phyloP scores from a whole-genome alignment of 2,888 invertebrate species.

The Hypercompe scribonia region DNA sequence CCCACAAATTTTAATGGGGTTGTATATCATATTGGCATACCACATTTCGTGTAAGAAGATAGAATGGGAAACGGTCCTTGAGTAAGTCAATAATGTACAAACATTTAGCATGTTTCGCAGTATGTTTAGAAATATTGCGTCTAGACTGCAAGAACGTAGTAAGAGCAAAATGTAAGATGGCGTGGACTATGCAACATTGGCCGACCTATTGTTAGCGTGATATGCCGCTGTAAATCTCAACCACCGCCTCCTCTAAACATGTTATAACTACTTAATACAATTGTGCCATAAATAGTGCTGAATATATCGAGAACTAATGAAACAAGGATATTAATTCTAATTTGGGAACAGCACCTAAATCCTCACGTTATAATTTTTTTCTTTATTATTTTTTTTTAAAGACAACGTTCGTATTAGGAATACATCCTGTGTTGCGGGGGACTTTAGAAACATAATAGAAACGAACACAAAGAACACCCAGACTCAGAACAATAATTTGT shows the following conservation, averaged over 20 bases:
- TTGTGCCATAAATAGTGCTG: conserved; percentile 72
- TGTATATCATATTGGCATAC: conserved; percentile 16
- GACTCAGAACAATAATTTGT: too few relatives aligned
- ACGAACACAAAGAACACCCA: too few relatives aligned
- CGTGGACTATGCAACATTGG: conserved; percentile 59
- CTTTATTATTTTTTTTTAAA: too few relatives aligned
- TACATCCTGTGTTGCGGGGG: too few relatives aligned
- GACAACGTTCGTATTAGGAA: too few relatives aligned
- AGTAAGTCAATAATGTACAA: conserved; percentile 46
- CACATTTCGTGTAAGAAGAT: conserved; percentile 21
- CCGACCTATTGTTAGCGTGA: conserved; percentile 84
- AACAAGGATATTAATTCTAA: conserved; percentile 58
- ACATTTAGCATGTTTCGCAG: conserved; percentile 65
- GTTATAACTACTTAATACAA: conserved; percentile 76
- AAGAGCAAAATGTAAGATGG: conserved; percentile 72
- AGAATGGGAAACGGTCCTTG: conserved; percentile 8
- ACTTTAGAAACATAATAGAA: too few relatives aligned
- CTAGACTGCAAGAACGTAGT: conserved; percentile 81
- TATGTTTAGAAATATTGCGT: conserved; percentile 79
- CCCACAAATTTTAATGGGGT: conserved; percentile 5
- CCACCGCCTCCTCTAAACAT: conserved; percentile 67
- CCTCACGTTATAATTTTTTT: conserved; percentile 28
- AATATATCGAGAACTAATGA: conserved; percentile 60
- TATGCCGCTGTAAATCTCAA: conserved; percentile 73
- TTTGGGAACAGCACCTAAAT: conserved; percentile 50